phyloP scores from a whole-genome alignment of 1,140 invertebrate species.

The Chelonus insularis region DNA sequence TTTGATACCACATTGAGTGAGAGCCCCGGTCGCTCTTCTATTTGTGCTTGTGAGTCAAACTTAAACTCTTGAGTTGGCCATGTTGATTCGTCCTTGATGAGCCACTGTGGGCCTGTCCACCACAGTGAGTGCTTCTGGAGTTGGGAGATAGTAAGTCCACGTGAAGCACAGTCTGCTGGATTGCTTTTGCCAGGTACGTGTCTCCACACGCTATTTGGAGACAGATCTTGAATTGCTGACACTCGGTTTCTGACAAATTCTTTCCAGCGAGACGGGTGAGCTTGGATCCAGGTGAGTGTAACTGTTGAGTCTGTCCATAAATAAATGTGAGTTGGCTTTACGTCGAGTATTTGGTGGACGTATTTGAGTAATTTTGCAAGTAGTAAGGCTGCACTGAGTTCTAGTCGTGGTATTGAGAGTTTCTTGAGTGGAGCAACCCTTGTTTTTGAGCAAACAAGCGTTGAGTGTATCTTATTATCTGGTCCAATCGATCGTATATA shows the following conservation, averaged over 20 bases:
- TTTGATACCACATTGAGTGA: neutral
- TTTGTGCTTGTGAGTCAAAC: neutral
- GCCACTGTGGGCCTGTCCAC: neutral
- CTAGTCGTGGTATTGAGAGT: slow-evolving; percentile 4
- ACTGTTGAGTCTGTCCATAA: slow-evolving; percentile 17
- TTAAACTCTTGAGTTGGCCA: neutral
- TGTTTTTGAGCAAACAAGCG: slow-evolving; percentile 11
- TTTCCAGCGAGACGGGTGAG: slow-evolving; percentile 11
- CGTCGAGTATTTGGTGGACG: neutral
- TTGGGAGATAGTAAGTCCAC: slow-evolving; percentile 25
- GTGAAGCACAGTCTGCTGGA: slow-evolving; percentile 42
- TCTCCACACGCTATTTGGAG: slow-evolving; percentile 5
- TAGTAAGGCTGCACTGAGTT: slow-evolving; percentile 7
- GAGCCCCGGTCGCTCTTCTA: neutral
- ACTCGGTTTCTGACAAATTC: slow-evolving; percentile 19
- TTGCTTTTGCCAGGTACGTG: slow-evolving; percentile 34
- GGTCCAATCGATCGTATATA: neutral
- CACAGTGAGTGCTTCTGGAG: neutral
- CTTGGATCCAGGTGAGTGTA: slow-evolving; percentile 7
- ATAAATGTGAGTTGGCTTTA: neutral
- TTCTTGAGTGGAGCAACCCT: slow-evolving; percentile 1
- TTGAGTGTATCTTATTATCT: neutral
- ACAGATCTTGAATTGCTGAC: neutral
- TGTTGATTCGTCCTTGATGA: neutral
- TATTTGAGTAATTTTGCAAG: neutral